phyloP scores from a whole-genome alignment of 1,140 invertebrate species.

The Trachelipus rathkii region DNA sequence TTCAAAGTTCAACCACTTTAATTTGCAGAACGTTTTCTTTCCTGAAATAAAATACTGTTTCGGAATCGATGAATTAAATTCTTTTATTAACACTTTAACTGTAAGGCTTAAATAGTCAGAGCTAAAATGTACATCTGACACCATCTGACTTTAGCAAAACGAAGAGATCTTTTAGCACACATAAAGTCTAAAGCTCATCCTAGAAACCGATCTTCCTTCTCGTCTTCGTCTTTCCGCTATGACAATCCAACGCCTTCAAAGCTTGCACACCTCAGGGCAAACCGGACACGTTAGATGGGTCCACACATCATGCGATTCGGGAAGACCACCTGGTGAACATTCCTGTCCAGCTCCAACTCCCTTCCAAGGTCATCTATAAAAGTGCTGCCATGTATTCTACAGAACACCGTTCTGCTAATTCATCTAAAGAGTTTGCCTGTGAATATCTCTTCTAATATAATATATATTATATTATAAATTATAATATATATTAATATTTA shows the following conservation, averaged over 20 bases:
- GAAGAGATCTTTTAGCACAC: background rate
- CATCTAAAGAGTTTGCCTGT: background rate
- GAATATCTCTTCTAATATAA: no score
- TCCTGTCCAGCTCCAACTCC: slow-evolving; percentile 26
- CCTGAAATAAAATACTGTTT: no score
- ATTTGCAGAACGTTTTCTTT: no score
- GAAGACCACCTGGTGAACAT: slow-evolving; percentile 10
- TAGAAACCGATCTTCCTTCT: slow-evolving; percentile 84
- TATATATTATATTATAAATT: no score
- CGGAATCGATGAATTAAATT: no score
- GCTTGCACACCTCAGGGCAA: slow-evolving; percentile 82
- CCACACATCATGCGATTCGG: slow-evolving; percentile 31
- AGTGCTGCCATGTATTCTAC: slow-evolving; percentile 43
- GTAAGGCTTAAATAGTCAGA: no score
- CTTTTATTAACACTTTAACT: no score
- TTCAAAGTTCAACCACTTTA: no score
- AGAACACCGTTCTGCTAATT: slow-evolving; percentile 40
- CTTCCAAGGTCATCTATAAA: slow-evolving; percentile 37
- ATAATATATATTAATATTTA: no score
- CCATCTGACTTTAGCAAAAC: no score
- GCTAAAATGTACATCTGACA: no score
- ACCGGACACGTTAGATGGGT: slow-evolving; percentile 31
- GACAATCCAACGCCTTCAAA: slow-evolving; percentile 85
- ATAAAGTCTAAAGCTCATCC: slow-evolving; percentile 58
- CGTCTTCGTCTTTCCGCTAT: slow-evolving; percentile 89